Conservation (phyloP, 2,797 vertebrate genomes). For the Phyllotis vaccarum region DNA sequence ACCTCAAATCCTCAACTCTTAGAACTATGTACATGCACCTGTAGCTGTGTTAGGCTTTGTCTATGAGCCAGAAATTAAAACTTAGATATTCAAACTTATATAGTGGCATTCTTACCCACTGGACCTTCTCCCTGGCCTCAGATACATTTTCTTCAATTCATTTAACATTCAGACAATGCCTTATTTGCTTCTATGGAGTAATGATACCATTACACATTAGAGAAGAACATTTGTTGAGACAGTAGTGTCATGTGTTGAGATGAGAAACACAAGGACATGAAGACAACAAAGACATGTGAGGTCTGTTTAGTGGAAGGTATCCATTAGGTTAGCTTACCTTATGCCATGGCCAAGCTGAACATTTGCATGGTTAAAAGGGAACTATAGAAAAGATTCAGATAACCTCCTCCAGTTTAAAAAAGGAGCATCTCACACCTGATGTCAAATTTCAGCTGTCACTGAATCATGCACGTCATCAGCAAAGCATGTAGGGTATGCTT, state of each 20-base stretch:
- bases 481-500: constrained; percentile 35
- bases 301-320: no score
- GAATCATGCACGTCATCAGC: neutral
- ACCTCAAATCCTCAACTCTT: neutral
- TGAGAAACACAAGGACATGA: neutral
- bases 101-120: neutral
- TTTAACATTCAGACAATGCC: neutral
- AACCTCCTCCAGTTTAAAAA: neutral
- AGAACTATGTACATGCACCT: neutral
- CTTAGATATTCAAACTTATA: neutral
- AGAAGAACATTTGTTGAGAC: neutral
- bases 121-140: neutral
- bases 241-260: neutral
- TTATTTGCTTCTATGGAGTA: neutral
- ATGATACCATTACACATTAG: neutral
- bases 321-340: neutral
- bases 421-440: constrained; percentile 69
- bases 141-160: constrained; percentile 22
- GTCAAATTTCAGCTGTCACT: constrained; percentile 75
- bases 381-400: neutral
- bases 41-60: neutral
- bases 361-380: neutral
- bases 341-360: neutral
- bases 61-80: neutral
- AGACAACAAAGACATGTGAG: neutral